These are phyloP conservation scores for Lordiphosa andalusiaca DNA, from an alignment of 2,888 invertebrate species.

Conservation along the genomic window DNA sequence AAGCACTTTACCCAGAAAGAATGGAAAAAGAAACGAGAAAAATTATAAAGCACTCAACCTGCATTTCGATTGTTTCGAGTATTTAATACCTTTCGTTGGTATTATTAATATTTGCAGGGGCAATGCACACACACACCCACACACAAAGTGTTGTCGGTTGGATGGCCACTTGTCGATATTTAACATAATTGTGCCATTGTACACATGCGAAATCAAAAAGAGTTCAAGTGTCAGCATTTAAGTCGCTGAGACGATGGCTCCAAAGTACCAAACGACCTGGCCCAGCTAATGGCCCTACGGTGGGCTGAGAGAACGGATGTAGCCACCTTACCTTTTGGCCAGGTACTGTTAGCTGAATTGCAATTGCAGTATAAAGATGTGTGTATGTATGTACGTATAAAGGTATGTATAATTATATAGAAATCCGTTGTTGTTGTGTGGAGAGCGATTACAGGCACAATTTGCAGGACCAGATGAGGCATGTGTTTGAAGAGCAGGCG, in stretches of 20 bases:
- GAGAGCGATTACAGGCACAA: slow-evolving; percentile 9
- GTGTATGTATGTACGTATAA: background rate
- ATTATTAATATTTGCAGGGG: slow-evolving; percentile 37
- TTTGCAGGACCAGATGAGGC: slow-evolving; percentile 9
- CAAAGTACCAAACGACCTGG: slow-evolving; percentile 35
- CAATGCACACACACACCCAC: slow-evolving; percentile 48
- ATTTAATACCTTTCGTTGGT: slow-evolving; percentile 61
- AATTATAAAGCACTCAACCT: slow-evolving; percentile 47
- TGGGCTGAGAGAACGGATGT: no score
- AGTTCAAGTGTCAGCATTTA: slow-evolving; percentile 67
- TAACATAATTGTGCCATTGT: slow-evolving; percentile 76
- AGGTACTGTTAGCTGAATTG: slow-evolving; percentile 38
- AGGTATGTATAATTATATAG: slow-evolving; percentile 6
- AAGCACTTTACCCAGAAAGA: background rate
- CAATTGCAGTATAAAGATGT: slow-evolving; percentile 39
- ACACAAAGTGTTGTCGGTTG: slow-evolving; percentile 9
- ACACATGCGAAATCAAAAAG: slow-evolving; percentile 53
- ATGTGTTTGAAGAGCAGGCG: background rate
- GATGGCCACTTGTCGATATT: slow-evolving; percentile 74
- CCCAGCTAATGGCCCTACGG: slow-evolving; percentile 46
- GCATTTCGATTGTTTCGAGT: slow-evolving; percentile 53
- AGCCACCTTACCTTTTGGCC: no score
- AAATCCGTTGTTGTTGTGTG: slow-evolving; percentile 8
- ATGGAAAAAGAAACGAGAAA: background rate
- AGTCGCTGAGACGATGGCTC: slow-evolving; percentile 31